Conservation (phyloP, 2,113 vertebrate species). For the Pteruthius melanotis region DNA sequence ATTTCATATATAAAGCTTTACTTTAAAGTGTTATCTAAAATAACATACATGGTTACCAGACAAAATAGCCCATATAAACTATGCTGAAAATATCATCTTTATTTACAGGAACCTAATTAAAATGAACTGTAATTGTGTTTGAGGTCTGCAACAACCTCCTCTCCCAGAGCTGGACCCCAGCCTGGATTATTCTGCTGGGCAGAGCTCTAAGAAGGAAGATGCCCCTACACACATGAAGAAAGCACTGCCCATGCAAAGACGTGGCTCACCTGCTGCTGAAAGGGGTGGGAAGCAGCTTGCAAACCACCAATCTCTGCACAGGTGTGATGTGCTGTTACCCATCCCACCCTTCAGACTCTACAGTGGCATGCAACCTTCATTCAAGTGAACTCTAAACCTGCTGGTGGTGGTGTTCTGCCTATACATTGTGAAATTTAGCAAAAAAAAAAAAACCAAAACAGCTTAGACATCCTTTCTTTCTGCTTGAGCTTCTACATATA, state of each 20-base stretch:
- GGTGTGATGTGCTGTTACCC: neutral
- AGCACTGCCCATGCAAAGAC: neutral
- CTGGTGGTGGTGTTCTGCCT: neutral
- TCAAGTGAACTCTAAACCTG: neutral
- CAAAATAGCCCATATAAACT: slow-evolving; percentile 39
- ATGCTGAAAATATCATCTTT: slow-evolving; percentile 51
- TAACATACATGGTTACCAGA: slow-evolving; percentile 33
- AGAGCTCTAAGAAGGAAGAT: neutral
- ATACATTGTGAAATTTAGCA: neutral
- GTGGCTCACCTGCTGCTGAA: neutral
- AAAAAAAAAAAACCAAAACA: neutral
- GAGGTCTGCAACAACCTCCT: neutral
- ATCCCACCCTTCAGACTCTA: neutral
- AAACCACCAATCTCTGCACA: neutral
- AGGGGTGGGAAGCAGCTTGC: neutral
- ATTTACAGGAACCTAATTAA: slow-evolving; percentile 21
- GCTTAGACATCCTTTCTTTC: neutral
- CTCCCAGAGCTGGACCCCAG: neutral
- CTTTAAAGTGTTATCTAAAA: slow-evolving; percentile 34
- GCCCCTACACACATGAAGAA: neutral
- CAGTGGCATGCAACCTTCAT: neutral
- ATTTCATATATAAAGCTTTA: slow-evolving; percentile 28
- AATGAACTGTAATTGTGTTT: neutral
- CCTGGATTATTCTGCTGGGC: neutral
- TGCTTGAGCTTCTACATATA: neutral